Evolutionary conservation across 2,113 vertebrate genomes (phyloP), one percentile per base, ranked within the genome.

Genomic region (Daubentonia madagascariensis): DNA sequence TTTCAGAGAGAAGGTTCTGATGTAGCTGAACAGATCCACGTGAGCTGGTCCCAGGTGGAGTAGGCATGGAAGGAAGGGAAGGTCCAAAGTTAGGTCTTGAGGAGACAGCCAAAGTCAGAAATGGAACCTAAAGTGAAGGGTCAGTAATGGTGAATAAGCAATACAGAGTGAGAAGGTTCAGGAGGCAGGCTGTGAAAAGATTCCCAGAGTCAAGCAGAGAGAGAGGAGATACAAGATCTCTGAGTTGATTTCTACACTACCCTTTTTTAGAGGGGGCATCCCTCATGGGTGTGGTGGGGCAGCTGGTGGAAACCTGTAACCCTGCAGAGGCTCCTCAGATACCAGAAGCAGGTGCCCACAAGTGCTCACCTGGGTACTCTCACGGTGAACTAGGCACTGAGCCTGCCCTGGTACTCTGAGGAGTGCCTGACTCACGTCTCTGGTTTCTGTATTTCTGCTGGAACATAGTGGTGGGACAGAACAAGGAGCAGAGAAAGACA

Each of bases 41-140:
- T 43, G 70, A 92, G 89, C n/a, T 83, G 63, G 14, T 4, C 50
- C 40, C 13, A 6, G 45, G 48, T 5, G 25, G 16, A 10, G 25
- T 37, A 25, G 63, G 35, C 25, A 9, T 3, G 14, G 75, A 28
- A 81, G 63, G 32, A 81, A 57, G 35, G 40, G 28, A 65, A 32
- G 20, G 59, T 7, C 20, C 28, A 40, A 67, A 63, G 65, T 2
- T 86, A 81, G 40, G 35, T 65, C 70, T 30, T 16, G 13, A 73
- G 30, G 32, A 78, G 37, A 89, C 95, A 92, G 54, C 89, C 50
- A 72, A 48, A 59, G 67, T 16, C 17, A 65, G 90, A 79, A 54
- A 50, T 50, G 22, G 75, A 3, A 43, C 59, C 48, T 43, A 22
- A 80, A 79, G 43, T 40, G 48, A 79, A 50, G 30, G 16, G 8